phyloP scores from a whole-genome alignment of 2,888 invertebrate species.

The Lochmaea capreae region DNA sequence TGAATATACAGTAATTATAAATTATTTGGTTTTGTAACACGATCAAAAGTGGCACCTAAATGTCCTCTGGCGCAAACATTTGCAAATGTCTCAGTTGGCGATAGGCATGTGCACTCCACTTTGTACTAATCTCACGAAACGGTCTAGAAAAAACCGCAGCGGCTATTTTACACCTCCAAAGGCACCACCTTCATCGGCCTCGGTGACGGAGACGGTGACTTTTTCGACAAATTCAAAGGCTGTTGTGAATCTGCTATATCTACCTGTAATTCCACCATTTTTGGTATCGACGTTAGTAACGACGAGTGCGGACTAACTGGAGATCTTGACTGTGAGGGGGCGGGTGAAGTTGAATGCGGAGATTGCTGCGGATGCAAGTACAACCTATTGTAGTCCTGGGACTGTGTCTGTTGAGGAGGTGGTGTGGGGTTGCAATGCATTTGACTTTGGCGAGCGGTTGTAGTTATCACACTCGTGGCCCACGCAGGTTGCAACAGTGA shows the following conservation, averaged over 20 bases:
- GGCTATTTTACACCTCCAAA: constrained; percentile 61
- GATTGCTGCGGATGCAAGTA: constrained; percentile 63
- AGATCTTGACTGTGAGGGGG: constrained; percentile 62
- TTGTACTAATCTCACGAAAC: constrained; percentile 59
- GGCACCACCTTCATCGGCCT: constrained; percentile 67
- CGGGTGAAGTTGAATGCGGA: constrained; percentile 66
- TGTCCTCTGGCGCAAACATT: constrained; percentile 39
- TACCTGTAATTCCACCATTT: constrained; percentile 82
- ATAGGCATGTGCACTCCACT: constrained; percentile 56
- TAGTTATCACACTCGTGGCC: constrained; percentile 74
- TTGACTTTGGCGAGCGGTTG: constrained; percentile 66
- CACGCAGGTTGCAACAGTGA: constrained; percentile 63
- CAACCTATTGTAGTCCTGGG: constrained; percentile 65
- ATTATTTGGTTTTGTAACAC: constrained; percentile 68
- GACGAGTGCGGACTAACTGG: constrained; percentile 62
- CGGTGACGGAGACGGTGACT: constrained; percentile 83
- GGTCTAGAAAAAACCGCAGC: constrained; percentile 22
- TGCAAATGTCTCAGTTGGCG: constrained; percentile 33
- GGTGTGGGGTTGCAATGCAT: constrained; percentile 62
- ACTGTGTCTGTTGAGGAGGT: constrained; percentile 61
- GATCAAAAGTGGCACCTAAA: constrained; percentile 64
- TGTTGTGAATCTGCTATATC: constrained; percentile 85
- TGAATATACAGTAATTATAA: constrained; percentile 61
- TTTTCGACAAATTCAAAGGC: constrained; percentile 91
- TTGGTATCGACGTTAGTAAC: constrained; percentile 62